Percentiles rank a stretch among this genome's conserved stretches.
phyloP scores from a whole-genome alignment of 2,888 invertebrate species.

The Sympetrum striolatum region DNA sequence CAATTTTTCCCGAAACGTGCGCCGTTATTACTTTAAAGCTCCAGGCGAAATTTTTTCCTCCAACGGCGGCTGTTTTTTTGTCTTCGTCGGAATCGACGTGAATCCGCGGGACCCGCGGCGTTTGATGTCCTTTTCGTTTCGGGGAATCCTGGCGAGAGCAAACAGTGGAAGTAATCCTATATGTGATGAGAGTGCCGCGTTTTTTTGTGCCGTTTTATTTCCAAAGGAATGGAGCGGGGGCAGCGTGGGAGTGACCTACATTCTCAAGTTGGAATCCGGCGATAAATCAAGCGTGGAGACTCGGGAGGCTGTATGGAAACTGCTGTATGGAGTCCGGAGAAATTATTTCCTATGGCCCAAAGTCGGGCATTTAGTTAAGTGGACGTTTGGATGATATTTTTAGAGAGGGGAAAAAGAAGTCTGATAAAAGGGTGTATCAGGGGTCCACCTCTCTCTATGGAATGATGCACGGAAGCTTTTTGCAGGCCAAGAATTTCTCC shows the following conservation, averaged over 20 bases:
- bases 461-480: background rate
- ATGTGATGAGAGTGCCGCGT: background rate
- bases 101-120: background rate
- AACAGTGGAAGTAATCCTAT: constrained; percentile 35
- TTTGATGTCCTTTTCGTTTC: background rate
- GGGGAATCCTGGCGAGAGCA: background rate
- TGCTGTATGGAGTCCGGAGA: background rate
- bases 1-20: background rate
- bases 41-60: background rate
- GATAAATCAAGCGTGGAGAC: constrained; percentile 3
- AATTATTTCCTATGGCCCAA: background rate
- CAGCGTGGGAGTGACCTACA: background rate
- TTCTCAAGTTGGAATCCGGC: background rate
- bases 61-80: background rate
- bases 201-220: background rate
- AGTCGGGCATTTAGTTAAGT: constrained; percentile 23
- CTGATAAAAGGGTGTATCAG: background rate
- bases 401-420: background rate
- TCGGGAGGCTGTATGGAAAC: background rate
- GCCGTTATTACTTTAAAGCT: background rate
- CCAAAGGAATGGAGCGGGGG: background rate
- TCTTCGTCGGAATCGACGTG: background rate
- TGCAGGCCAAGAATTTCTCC: background rate
- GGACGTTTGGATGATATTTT: background rate
- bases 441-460: background rate